Conservation (phyloP, 2,797 vertebrate species). For the Xyrichtys novacula region DNA sequence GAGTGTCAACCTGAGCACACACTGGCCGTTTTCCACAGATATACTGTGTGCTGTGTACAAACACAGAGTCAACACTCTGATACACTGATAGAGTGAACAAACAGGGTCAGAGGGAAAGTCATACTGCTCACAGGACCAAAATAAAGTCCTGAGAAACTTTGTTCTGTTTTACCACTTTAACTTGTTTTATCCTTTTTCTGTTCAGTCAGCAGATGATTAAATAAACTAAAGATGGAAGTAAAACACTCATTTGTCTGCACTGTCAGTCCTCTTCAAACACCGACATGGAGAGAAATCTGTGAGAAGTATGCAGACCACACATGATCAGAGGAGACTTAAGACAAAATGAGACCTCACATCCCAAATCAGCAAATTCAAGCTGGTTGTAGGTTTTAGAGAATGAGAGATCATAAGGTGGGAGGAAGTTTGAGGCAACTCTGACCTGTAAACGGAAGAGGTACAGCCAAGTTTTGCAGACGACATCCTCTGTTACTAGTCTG, state of each 20-base stretch:
- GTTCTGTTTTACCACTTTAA: neutral
- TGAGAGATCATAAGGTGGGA: too few species aligned
- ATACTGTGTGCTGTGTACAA: slow-evolving; percentile 68
- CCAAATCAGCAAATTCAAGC: too few species aligned
- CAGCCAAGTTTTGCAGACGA: too few species aligned
- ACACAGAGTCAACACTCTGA: slow-evolving; percentile 67
- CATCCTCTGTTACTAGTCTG: too few species aligned
- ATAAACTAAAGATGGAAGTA: neutral
- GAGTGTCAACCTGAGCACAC: slow-evolving; percentile 73
- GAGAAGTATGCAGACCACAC: too few species aligned
- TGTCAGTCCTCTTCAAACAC: neutral
- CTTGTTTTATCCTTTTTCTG: neutral
- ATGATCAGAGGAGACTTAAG: too few species aligned
- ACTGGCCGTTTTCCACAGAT: slow-evolving; percentile 66
- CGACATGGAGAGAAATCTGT: too few species aligned
- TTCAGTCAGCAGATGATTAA: slow-evolving; percentile 7
- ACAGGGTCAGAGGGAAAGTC: slow-evolving; percentile 66
- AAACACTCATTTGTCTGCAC: slow-evolving; percentile 13
- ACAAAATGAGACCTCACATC: too few species aligned
- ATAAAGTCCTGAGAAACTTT: neutral
- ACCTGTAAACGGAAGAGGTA: too few species aligned
- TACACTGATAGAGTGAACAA: slow-evolving; percentile 68
- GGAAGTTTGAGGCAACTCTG: too few species aligned
- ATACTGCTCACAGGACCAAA: slow-evolving; percentile 20
- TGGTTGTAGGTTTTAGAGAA: too few species aligned